Conservation (phyloP, 2,113 vertebrate species). For the Albula glossodonta region DNA sequence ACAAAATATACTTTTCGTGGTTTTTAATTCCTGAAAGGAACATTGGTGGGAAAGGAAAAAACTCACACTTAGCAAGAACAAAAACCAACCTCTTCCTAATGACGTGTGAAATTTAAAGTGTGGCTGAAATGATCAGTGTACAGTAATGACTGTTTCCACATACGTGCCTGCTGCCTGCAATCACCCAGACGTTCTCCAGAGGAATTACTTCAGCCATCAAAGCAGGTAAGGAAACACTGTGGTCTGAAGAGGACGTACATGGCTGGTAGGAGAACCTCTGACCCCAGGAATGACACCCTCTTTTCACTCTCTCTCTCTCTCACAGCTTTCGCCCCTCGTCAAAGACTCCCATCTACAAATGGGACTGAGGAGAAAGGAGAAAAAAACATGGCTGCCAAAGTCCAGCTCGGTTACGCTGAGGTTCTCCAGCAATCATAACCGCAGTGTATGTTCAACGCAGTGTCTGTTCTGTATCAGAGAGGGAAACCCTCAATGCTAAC, state of each 20-base stretch:
- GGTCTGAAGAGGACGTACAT: not conserved
- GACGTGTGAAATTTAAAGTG: not conserved
- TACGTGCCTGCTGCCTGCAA: too few species aligned
- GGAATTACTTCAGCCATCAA: not conserved
- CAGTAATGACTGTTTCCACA: not conserved
- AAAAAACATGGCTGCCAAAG: not conserved
- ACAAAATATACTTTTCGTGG: too few species aligned
- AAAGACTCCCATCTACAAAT: not conserved
- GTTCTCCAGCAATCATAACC: not conserved
- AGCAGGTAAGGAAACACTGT: too few species aligned
- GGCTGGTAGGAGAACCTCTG: not conserved
- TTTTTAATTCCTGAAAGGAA: too few species aligned
- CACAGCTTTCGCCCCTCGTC: not conserved
- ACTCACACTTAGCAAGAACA: not conserved
- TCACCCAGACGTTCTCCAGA: not conserved
- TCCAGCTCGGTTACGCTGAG: not conserved
- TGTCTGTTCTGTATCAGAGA: not conserved
- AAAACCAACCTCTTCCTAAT: not conserved
- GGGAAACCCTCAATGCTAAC: not conserved
- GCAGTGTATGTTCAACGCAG: not conserved
- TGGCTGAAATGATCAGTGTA: not conserved
- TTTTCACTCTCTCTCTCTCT: not conserved
- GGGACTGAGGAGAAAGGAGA: not conserved
- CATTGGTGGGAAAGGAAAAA: not conserved
- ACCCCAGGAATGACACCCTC: not conserved